These are phyloP conservation scores for Therioaphis trifolii DNA, from an alignment of 2,888 invertebrate species.

Conservation along the genomic window DNA sequence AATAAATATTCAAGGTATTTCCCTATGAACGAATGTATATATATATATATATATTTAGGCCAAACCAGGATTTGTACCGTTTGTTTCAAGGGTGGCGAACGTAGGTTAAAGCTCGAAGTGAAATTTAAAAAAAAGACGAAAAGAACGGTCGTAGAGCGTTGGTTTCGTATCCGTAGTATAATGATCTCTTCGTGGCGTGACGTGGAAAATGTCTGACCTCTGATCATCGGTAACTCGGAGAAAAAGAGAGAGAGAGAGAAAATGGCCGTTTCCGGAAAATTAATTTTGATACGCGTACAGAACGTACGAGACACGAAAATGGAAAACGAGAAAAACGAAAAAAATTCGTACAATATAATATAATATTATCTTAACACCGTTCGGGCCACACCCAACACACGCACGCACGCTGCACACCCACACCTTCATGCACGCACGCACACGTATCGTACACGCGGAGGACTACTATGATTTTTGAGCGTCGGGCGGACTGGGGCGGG, in stretches of 20 bases:
- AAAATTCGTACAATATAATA: background rate
- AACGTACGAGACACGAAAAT: background rate
- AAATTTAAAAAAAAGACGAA: background rate
- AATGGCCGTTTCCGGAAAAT: background rate
- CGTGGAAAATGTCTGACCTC: background rate
- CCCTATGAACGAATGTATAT: too few species aligned
- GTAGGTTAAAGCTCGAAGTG: too few species aligned
- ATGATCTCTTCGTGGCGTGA: background rate
- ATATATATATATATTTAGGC: background rate
- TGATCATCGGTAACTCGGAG: background rate
- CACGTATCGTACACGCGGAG: too few species aligned
- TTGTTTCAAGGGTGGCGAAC: background rate
- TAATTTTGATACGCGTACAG: background rate
- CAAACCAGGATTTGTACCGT: background rate
- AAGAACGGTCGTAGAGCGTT: background rate
- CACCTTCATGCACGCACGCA: background rate
- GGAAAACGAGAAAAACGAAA: background rate
- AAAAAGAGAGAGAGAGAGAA: background rate
- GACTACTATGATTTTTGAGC: background rate
- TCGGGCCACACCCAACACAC: background rate
- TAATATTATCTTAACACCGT: background rate
- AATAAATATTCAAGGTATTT: too few species aligned
- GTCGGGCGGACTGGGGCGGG: background rate
- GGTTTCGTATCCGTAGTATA: background rate
- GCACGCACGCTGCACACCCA: background rate